Evolutionary conservation across 2,888 invertebrate species (phyloP).

Genomic region (Plemyria rubiginata): DNA sequence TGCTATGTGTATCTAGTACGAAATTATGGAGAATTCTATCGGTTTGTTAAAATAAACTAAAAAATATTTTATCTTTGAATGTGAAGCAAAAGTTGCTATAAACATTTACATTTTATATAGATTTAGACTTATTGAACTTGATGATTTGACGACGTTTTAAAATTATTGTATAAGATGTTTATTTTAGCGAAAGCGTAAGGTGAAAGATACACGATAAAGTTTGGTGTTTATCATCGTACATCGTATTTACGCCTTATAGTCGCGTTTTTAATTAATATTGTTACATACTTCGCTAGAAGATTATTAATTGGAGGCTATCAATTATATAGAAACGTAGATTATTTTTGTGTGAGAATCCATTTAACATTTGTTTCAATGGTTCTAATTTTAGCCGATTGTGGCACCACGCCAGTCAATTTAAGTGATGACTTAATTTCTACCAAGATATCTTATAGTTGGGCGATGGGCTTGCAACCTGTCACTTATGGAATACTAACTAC

Average conservation of each 20-base stretch:
- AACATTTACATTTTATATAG: conserved; percentile 39
- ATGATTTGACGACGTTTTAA: conserved; percentile 32
- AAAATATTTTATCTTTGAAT: conserved; percentile 40
- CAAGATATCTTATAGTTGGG: background rate
- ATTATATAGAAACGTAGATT: conserved; percentile 33
- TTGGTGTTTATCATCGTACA: background rate
- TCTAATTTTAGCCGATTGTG: conserved; percentile 8
- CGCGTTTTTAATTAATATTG: conserved; percentile 14
- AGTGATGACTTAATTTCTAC: conserved; percentile 19
- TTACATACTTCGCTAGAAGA: conserved; percentile 17
- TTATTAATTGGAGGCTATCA: conserved; percentile 35
- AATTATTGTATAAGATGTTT: conserved; percentile 24
- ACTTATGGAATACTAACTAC: too few relatives aligned
- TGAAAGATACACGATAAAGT: background rate
- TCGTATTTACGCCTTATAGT: conserved; percentile 9
- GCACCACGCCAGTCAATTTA: conserved; percentile 28
- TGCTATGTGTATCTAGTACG: conserved; percentile 30
- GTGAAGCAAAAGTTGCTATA: conserved; percentile 39
- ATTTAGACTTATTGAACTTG: conserved; percentile 22
- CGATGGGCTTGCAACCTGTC: too few relatives aligned
- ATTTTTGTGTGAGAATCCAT: conserved; percentile 31
- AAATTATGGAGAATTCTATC: conserved; percentile 37
- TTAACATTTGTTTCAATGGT: conserved; percentile 12
- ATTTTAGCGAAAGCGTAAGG: conserved; percentile 14
- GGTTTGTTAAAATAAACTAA: conserved; percentile 38